Evolutionary conservation across 23 tunicate species (phyloP).

Genomic region (Aplidium turbinatum): DNA sequence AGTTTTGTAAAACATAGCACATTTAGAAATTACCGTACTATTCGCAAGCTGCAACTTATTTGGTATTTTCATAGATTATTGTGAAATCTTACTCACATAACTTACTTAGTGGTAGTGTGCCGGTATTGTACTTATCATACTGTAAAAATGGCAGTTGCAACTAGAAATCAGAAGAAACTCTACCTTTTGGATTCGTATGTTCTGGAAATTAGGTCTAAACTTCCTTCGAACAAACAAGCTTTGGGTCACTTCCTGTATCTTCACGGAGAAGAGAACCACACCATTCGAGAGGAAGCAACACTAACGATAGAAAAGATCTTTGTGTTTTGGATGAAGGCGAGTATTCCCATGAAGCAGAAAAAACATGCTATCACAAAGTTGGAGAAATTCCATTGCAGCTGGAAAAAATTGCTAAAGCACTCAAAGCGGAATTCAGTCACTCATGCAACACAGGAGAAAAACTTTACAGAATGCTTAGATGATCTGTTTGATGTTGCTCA

Average conservation of each 20-base stretch:
- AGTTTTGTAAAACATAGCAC: no score
- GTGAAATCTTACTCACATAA: no score
- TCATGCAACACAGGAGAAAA: background rate
- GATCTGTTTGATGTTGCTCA: constrained; percentile 18
- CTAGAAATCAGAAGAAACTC: no score
- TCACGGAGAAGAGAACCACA: background rate
- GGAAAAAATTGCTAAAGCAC: background rate
- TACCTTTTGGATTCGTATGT: no score
- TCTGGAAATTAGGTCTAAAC: no score
- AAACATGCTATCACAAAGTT: constrained; percentile 2
- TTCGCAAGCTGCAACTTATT: no score
- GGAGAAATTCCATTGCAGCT: background rate
- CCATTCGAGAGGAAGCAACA: constrained; percentile 1
- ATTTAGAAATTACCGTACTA: no score
- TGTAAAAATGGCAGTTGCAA: no score
- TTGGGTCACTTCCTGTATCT: background rate
- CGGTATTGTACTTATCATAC: no score
- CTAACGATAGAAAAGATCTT: constrained; percentile 8
- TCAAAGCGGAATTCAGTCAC: background rate
- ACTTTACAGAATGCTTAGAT: background rate
- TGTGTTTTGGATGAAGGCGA: constrained; percentile 9
- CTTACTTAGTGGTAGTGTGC: no score
- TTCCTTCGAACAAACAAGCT: no score
- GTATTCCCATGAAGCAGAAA: constrained; percentile 10
- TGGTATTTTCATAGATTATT: no score